Evolutionary conservation across 2,797 vertebrate species (phyloP), one percentile per base, ranked within the genome.

Genomic region (Schizothorax lantsangensis): DNA sequence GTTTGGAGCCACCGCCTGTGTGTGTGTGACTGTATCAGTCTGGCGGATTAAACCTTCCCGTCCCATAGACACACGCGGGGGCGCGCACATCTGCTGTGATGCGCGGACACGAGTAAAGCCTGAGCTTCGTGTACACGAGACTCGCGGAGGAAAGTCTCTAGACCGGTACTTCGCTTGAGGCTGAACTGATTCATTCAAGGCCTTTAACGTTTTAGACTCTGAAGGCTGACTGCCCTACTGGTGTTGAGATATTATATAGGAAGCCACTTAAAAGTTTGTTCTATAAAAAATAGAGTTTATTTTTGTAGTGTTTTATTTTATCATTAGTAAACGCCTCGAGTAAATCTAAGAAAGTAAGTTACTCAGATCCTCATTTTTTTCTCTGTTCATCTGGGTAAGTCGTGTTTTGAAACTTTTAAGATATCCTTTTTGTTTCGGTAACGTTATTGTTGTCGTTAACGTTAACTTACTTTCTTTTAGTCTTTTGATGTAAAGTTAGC

Each of bases 341-440:
- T 11, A 49, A 15, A 68, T 66, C n/a, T 36, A 49, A 77, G 12
- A 77, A n/a, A 6, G 3, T 77, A 33, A 33, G 33, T 33, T 33
- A 45, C 54, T 74, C 33, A 47, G 47, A 47, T 62, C 54, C 40
- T 49, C 7, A 1, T 85, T 47, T 49, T n/a, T 11, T 19, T 17
- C n/a, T 36, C 38, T 72, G 38, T 81, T 73, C 26, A 73, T 73
- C 68, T 52, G 19, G 84, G 84, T 86, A 81, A 86, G 84, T 80
- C 6, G 30, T 36, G 26, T 52, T 68, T 49, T 4, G 0, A 26
- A 9, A 21, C 4, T 43, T 59, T 26, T 10, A 26, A 43, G 23
- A 26, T 15, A 19, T 19, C 0, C 1, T 43, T 5, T 57, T 43
- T 40, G 2, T 26, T 43, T 62, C 21, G n/a, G 52, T 77, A 30